Evolutionary conservation across 1,140 invertebrate genomes (phyloP).

Genomic region (Sycophila sp.): DNA sequence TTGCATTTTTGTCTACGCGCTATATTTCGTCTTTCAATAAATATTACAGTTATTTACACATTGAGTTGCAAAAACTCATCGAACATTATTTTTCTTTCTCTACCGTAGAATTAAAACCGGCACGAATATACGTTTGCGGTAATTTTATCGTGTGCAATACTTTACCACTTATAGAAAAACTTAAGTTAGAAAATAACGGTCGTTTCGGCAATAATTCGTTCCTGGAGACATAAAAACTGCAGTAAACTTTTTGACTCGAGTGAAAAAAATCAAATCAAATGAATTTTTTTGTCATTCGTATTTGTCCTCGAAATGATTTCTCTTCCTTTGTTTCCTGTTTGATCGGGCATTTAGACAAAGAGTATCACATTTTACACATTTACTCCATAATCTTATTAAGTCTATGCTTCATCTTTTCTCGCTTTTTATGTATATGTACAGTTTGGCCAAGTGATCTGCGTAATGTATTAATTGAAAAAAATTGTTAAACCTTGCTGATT

Average conservation of each 20-base stretch:
- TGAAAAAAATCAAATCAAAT: not conserved
- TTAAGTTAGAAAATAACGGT: no score
- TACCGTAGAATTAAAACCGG: no score
- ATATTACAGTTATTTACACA: conserved; percentile 67
- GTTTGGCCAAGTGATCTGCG: conserved; percentile 54
- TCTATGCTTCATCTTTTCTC: conserved; percentile 27
- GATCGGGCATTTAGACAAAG: conserved; percentile 9
- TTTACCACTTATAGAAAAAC: no score
- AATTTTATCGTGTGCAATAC: no score
- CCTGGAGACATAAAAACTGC: no score
- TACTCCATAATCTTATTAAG: conserved; percentile 50
- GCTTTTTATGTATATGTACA: conserved; percentile 58
- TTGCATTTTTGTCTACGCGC: conserved; percentile 47
- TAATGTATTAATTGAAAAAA: conserved; percentile 40
- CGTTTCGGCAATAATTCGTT: no score
- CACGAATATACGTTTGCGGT: no score
- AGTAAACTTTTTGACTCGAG: not conserved
- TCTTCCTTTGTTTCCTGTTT: not conserved
- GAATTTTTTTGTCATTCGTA: not conserved
- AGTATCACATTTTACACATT: conserved; percentile 62
- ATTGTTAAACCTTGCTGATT: conserved; percentile 42
- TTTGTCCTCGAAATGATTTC: not conserved
- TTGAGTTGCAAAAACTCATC: conserved; percentile 2
- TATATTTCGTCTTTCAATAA: conserved; percentile 57
- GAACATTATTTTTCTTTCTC: not conserved